Conservation (phyloP, 2,888 invertebrate genomes). For the Iselma pallidipennis region DNA sequence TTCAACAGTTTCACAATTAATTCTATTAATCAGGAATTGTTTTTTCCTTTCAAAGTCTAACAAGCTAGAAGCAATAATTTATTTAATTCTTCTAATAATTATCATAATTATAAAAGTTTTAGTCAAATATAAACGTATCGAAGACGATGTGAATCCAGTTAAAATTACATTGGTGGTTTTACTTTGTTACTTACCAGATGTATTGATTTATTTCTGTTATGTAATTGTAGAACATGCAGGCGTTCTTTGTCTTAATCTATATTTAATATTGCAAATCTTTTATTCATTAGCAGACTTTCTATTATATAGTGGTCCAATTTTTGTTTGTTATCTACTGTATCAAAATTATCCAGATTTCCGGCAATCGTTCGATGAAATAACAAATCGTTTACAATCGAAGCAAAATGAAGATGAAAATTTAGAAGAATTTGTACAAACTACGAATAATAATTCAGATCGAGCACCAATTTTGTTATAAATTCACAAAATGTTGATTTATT, state of each 20-base stretch:
- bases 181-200: background rate
- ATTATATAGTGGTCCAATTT: background rate
- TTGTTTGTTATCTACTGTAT: background rate
- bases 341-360: background rate
- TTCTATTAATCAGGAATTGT: background rate
- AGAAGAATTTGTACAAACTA: background rate
- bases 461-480: no score
- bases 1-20: background rate
- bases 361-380: background rate
- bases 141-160: background rate
- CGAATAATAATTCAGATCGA: no score
- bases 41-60: background rate
- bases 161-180: background rate
- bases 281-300: background rate
- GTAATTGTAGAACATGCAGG: background rate
- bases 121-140: background rate
- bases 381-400: background rate
- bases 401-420: no score
- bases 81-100: background rate
- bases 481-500: no score
- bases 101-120: background rate
- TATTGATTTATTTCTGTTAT: background rate
- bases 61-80: background rate
- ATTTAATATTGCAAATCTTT: background rate
- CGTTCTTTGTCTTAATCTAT: background rate